These are phyloP conservation scores for Anisognathus igniventris DNA, from an alignment of 2,797 vertebrate genomes.

Conservation along the genomic window DNA sequence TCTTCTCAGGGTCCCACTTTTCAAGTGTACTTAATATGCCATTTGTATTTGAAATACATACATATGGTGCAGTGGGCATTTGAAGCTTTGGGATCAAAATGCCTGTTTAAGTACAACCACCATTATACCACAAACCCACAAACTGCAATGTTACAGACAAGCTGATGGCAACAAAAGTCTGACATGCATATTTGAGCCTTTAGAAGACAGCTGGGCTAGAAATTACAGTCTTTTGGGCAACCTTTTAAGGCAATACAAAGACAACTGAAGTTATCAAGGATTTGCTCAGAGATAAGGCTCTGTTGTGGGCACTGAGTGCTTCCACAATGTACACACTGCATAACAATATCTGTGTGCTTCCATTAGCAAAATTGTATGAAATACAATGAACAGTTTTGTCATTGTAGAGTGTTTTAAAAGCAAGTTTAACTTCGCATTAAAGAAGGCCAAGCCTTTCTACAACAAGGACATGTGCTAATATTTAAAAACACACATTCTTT, in stretches of 20 bases:
- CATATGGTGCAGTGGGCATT: background rate
- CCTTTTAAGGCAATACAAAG: background rate
- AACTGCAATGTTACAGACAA: background rate
- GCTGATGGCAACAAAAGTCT: background rate
- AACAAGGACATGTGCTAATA: background rate
- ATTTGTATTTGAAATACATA: background rate
- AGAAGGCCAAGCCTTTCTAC: background rate
- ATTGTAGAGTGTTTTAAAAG: background rate
- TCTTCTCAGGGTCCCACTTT: background rate
- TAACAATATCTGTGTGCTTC: background rate
- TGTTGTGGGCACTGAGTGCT: background rate
- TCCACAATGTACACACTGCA: background rate
- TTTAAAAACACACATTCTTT: background rate
- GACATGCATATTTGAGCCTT: background rate
- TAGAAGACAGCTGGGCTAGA: background rate
- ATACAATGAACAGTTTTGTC: background rate
- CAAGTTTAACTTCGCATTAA: background rate
- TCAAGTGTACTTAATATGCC: background rate
- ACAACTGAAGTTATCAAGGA: background rate
- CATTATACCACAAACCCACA: background rate
- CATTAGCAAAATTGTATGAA: background rate
- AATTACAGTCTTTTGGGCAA: background rate
- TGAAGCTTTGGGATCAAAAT: background rate
- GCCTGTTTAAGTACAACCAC: background rate
- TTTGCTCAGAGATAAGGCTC: background rate